Conservation (phyloP, 2,888 invertebrate genomes). For the Dicyrtoma fusca region DNA sequence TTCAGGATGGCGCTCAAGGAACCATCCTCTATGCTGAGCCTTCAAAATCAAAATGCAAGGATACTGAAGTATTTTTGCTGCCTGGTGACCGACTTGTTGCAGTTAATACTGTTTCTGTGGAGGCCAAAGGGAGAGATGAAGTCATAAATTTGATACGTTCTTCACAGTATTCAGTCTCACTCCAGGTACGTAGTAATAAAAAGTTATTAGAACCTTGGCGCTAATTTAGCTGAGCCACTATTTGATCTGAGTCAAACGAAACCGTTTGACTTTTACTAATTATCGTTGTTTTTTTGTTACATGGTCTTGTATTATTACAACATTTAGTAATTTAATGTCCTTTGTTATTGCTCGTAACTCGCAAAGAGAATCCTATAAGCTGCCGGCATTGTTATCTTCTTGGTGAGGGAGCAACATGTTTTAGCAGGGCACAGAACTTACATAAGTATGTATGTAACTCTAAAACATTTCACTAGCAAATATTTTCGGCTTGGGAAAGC, state of each 20-base stretch:
- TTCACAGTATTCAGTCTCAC: constrained; percentile 77
- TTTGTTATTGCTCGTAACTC: too few species aligned
- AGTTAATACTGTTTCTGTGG: constrained; percentile 85
- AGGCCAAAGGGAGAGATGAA: constrained; percentile 82
- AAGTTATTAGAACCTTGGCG: not conserved
- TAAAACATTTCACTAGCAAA: not conserved
- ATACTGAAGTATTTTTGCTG: constrained; percentile 63
- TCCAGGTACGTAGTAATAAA: constrained; percentile 70
- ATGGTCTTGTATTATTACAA: too few species aligned
- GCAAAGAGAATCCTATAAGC: too few species aligned
- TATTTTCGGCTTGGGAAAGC: too few species aligned
- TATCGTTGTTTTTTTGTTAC: not conserved
- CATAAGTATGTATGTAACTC: too few species aligned
- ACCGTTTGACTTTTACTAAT: constrained; percentile 3
- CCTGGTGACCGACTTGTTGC: constrained; percentile 94
- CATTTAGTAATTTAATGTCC: too few species aligned
- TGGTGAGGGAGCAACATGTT: too few species aligned
- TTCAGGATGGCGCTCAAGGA: constrained; percentile 46
- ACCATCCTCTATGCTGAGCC: constrained; percentile 52
- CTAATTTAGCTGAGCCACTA: not conserved
- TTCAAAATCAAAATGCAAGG: constrained; percentile 42
- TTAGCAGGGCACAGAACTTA: too few species aligned
- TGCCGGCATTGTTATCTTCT: too few species aligned
- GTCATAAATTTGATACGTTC: constrained; percentile 91
- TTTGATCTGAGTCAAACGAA: not conserved